Evolutionary conservation across 1,140 invertebrate genomes (phyloP).

Genomic region (Danaus melanippus): DNA sequence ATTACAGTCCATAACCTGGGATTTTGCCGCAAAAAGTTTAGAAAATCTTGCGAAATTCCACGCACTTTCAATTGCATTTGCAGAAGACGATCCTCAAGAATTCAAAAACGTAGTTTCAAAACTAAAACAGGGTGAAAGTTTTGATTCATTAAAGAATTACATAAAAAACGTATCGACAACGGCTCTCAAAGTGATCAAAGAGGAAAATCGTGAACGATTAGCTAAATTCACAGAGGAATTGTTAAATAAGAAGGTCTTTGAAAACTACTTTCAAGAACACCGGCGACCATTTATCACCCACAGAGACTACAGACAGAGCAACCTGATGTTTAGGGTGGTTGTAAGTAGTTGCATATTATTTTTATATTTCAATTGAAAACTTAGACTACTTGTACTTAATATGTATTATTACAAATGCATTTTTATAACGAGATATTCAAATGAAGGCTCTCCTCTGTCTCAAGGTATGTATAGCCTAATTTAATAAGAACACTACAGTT

Average conservation of each 20-base stretch:
- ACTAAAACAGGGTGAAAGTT: slow-evolving; percentile 6
- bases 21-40: slow-evolving; percentile 32
- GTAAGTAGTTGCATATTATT: slow-evolving; percentile 21
- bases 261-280: slow-evolving; percentile 16
- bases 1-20: slow-evolving; percentile 38
- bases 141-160: not conserved
- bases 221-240: slow-evolving; percentile 11
- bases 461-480: not conserved
- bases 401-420: not conserved
- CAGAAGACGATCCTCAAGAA: slow-evolving; percentile 24
- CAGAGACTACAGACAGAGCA: slow-evolving; percentile 39
- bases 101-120: slow-evolving; percentile 21
- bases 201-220: slow-evolving; percentile 23
- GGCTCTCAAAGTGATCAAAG: slow-evolving; percentile 15
- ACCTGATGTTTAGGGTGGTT: slow-evolving; percentile 31
- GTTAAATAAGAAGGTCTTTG: slow-evolving; percentile 1
- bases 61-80: slow-evolving; percentile 37
- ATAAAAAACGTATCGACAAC: slow-evolving; percentile 16
- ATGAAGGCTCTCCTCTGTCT: too few species aligned
- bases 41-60: slow-evolving; percentile 43
- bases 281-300: slow-evolving; percentile 26
- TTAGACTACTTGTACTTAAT: not conserved
- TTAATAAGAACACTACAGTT: not conserved
- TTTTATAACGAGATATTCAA: too few species aligned
- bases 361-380: not conserved